These are phyloP conservation scores for Bombus sibiricus DNA, from an alignment of 1,140 invertebrate genomes.

Conservation along the genomic window DNA sequence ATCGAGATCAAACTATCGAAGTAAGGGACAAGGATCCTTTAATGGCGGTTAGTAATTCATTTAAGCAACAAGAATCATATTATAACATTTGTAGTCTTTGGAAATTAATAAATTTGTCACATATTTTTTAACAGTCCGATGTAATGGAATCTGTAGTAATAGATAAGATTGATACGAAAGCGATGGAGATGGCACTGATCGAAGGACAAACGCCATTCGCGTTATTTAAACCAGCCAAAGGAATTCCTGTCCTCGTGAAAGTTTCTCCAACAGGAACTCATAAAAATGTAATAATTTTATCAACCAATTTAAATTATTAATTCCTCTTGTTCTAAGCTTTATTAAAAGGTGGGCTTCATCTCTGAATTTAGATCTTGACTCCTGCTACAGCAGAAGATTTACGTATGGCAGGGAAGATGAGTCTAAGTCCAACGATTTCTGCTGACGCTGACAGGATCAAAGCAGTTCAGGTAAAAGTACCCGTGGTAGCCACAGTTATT, in stretches of 20 bases:
- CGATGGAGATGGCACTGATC: constrained; percentile 83
- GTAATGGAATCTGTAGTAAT: constrained; percentile 80
- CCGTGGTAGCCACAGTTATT: constrained; percentile 82
- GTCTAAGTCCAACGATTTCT: constrained; percentile 71
- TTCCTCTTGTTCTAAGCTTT: not conserved
- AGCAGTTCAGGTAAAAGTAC: constrained; percentile 83
- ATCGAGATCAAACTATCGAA: constrained; percentile 67
- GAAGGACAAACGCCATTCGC: constrained; percentile 84
- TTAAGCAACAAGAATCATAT: not conserved
- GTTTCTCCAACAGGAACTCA: constrained; percentile 81
- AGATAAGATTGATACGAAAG: constrained; percentile 84
- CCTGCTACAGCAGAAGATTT: constrained; percentile 83
- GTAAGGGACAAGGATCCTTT: constrained; percentile 65
- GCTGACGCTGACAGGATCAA: constrained; percentile 76
- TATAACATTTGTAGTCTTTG: not conserved
- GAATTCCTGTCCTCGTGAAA: constrained; percentile 86
- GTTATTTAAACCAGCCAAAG: constrained; percentile 83
- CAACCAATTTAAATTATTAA: not conserved
- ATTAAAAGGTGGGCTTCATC: not conserved
- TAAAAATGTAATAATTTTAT: constrained; percentile 81
- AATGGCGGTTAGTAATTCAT: constrained; percentile 46
- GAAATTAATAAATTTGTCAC: not conserved
- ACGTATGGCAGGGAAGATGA: constrained; percentile 80
- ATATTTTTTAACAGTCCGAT: constrained; percentile 57
- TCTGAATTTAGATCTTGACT: constrained; percentile 77